These are phyloP conservation scores for Apis mellifera DNA, from an alignment of 1,140 invertebrate species.

Conservation along the genomic window Amel_HAv3.1 CM009931.2:18849501-18850000, in stretches of 20 bases:
- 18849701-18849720: neutral
- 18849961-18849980: neutral
- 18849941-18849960: neutral
- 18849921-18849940: neutral
- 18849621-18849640: constrained; percentile 50
- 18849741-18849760: neutral
- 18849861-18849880: constrained; percentile 5
- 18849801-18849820: neutral
- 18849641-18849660: constrained; percentile 16
- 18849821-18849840: neutral
- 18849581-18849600: constrained; percentile 37
- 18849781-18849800: too few species aligned
- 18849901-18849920: neutral
- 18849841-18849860: neutral
- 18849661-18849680: constrained; percentile 48
- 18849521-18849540: neutral
- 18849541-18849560: constrained; percentile 12
- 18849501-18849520: constrained; percentile 18
- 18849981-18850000: neutral
- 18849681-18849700: constrained; percentile 40
- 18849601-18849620: constrained; percentile 24
- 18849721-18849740: neutral
- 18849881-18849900: neutral
- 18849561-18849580: constrained; percentile 62
- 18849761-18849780: neutral